Base-by-base conservation (phyloP, 37 sponge, comb jelly and placozoan genomes). In the Chondrosia reniformis region DNA sequence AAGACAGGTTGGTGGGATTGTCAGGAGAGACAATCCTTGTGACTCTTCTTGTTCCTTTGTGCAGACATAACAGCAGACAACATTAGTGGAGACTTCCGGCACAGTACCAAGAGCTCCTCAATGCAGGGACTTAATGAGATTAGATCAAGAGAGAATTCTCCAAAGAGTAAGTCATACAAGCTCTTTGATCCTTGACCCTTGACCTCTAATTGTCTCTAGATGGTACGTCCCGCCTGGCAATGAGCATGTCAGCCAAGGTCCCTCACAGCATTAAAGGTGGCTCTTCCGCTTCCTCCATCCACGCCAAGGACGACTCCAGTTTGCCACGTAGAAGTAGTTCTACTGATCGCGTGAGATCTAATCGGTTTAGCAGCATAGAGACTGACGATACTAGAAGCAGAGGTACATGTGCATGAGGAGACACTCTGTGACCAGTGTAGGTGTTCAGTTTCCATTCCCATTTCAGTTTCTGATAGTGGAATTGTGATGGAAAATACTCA, bases 61-160 rank as follows among this genome's bases (percentile, higher is more conserved):
- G 15, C 36, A 69, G 72, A 69, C 41, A 1, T 69, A 13, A 34
- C 72, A 21, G n/a, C 72, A 34, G 72, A 69, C 22, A 69, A 69
- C 43, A 40, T 69, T 25, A 38, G 44, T 3, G 41, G 41, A 40
- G 72, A 69, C 44, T 69, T 40, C 72, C 32, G 72, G 21, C 22
- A 17, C 5, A 59, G n/a, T n/a, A n/a, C 30, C 61, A 69, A 69
- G 24, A 69, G 72, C 24, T 24, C 72, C 1, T 69, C 72, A 1
- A 69, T 69, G 72, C 72, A 69, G 10, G 72, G 72, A 40, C 72
- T 69, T 1, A 34, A 69, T 7, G 43, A 69, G 72, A 38, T 69
- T 30, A 59, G 28, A 13, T 13, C 61, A 13, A 19, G 15, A 13
- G 61, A 59, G 22, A 6, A 59, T 6, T 59, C 61, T 19, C 61